phyloP scores from a whole-genome alignment of 2,888 invertebrate genomes.

The Crematogaster levior region DNA sequence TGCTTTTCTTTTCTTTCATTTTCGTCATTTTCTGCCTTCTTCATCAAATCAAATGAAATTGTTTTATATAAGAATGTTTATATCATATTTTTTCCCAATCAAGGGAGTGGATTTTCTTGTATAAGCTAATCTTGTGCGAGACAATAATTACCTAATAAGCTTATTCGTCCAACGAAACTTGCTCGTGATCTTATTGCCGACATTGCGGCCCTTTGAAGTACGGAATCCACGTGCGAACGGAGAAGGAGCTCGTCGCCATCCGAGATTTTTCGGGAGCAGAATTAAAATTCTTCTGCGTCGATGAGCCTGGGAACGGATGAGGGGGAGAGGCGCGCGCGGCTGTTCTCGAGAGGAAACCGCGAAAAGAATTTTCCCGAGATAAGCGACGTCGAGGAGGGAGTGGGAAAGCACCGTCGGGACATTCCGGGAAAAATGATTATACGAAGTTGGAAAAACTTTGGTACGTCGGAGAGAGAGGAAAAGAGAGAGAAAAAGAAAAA shows the following conservation, averaged over 20 bases:
- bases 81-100: not conserved
- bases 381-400: constrained; percentile 71
- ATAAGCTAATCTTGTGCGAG: not conserved
- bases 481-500: constrained; percentile 44
- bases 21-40: not conserved
- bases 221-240: constrained; percentile 40
- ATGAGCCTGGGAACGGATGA: constrained; percentile 58
- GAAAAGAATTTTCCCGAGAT: constrained; percentile 79
- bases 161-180: not conserved
- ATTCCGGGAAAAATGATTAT: constrained; percentile 82
- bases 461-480: constrained; percentile 45
- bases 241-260: constrained; percentile 55
- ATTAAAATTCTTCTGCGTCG: constrained; percentile 79
- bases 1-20: not conserved
- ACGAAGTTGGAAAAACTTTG: constrained; percentile 81
- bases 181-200: constrained; percentile 6
- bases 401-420: constrained; percentile 73
- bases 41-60: not conserved
- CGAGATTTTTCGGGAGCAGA: constrained; percentile 68
- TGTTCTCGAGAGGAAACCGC: constrained; percentile 74
- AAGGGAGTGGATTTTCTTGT: not conserved
- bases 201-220: constrained; percentile 62
- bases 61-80: not conserved
- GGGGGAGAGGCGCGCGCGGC: constrained; percentile 47
- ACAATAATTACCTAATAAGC: not conserved